These are phyloP conservation scores for Ruditapes philippinarum DNA, from an alignment of 1,140 invertebrate species.

Conservation along the genomic window DNA sequence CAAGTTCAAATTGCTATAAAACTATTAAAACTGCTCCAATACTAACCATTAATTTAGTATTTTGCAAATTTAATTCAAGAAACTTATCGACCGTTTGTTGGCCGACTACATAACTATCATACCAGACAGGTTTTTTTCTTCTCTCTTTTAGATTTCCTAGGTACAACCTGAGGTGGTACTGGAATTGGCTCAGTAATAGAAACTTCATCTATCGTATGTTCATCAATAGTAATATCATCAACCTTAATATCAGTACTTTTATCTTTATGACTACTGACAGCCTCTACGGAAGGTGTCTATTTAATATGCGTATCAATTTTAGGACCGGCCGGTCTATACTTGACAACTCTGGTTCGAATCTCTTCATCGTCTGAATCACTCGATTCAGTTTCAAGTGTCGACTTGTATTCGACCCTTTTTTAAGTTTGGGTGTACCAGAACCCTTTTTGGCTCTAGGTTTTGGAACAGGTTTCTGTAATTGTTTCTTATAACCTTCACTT, in stretches of 20 bases:
- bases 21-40: too few relatives aligned
- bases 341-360: too few relatives aligned
- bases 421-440: background rate
- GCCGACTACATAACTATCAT: background rate
- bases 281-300: background rate
- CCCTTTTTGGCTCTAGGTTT: background rate
- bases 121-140: background rate
- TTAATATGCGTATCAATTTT: background rate
- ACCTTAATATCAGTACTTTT: too few relatives aligned
- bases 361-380: conserved; percentile 7
- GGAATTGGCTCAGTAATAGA: background rate
- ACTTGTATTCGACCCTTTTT: background rate
- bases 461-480: background rate
- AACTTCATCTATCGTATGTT: too few relatives aligned
- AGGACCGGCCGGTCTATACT: too few relatives aligned
- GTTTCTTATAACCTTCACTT: background rate
- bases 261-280: too few relatives aligned
- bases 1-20: too few relatives aligned
- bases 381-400: background rate
- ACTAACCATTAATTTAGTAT: background rate
- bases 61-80: background rate
- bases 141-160: background rate
- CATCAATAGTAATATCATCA: too few relatives aligned
- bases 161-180: too few relatives aligned
- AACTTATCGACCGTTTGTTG: background rate